Evolutionary conservation across 2,797 vertebrate species (phyloP).

Genomic region (Amblyopsis hoosieri): DNA sequence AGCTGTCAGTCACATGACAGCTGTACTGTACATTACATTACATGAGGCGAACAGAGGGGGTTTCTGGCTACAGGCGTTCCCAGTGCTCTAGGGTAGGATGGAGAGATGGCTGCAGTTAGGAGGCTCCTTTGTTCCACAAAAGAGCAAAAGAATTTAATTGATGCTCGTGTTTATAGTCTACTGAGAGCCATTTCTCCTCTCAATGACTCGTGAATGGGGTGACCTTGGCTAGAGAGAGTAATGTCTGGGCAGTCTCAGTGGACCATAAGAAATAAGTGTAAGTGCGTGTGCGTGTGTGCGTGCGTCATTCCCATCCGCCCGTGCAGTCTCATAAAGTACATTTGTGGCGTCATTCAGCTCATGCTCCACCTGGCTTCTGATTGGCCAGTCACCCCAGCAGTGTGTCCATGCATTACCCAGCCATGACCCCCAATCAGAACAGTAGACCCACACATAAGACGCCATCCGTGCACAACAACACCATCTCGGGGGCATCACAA

Average conservation of each 20-base stretch:
- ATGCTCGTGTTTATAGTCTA: slow-evolving; percentile 21
- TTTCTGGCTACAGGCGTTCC: slow-evolving; percentile 20
- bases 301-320: not conserved
- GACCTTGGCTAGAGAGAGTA: not conserved
- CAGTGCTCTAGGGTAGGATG: not conserved
- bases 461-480: slow-evolving; percentile 48
- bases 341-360: slow-evolving; percentile 28
- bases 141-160: not conserved
- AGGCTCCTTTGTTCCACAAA: slow-evolving; percentile 18
- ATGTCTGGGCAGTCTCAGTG: not conserved
- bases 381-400: slow-evolving; percentile 29
- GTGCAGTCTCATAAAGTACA: slow-evolving; percentile 6
- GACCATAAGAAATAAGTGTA: not conserved
- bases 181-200: slow-evolving; percentile 11
- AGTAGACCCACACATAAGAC: slow-evolving; percentile 23
- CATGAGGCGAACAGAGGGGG: not conserved
- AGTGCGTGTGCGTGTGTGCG: not conserved
- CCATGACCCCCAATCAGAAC: slow-evolving; percentile 24
- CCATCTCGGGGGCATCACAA: slow-evolving; percentile 14
- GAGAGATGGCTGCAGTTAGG: not conserved
- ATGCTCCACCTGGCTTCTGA: slow-evolving; percentile 54
- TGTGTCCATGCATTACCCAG: slow-evolving; percentile 40
- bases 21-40: too few species aligned
- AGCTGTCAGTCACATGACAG: too few species aligned
- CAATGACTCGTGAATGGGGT: slow-evolving; percentile 6